Conservation (phyloP, 2,113 vertebrate species). For the Dasyornis broadbenti region DNA sequence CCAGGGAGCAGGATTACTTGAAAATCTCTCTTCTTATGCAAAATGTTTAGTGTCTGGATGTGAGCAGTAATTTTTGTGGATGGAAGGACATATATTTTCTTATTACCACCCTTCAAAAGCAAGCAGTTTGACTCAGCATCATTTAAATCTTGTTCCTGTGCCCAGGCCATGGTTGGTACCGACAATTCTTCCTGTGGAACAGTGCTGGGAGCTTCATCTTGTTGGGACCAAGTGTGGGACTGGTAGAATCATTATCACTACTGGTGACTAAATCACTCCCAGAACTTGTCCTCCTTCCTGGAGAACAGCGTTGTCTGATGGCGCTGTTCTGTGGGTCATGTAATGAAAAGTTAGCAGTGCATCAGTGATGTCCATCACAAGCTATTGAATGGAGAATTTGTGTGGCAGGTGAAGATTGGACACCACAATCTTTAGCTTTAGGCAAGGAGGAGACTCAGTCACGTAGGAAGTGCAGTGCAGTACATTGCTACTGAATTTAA, state of each 20-base stretch:
- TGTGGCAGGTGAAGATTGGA: not conserved
- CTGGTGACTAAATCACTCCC: not conserved
- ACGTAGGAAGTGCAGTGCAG: not conserved
- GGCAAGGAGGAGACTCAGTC: not conserved
- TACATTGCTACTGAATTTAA: not conserved
- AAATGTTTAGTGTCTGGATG: not conserved
- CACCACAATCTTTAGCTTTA: not conserved
- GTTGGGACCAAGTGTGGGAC: not conserved
- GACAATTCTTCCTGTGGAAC: not conserved
- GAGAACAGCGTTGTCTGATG: not conserved
- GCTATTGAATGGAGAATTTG: not conserved
- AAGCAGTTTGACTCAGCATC: not conserved
- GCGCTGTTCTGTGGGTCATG: not conserved
- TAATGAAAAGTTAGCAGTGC: not conserved
- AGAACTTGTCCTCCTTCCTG: not conserved
- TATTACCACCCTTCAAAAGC: not conserved
- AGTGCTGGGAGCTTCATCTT: not conserved
- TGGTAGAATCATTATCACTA: not conserved
- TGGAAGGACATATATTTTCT: not conserved
- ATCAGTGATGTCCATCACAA: not conserved
- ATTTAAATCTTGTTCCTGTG: not conserved
- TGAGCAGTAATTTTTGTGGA: not conserved
- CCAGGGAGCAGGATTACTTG: not conserved
- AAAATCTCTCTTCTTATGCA: not conserved
- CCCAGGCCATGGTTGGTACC: fast-evolving